Conservation (phyloP, 2,113 vertebrate species). For the Trichechus manatus region DNA sequence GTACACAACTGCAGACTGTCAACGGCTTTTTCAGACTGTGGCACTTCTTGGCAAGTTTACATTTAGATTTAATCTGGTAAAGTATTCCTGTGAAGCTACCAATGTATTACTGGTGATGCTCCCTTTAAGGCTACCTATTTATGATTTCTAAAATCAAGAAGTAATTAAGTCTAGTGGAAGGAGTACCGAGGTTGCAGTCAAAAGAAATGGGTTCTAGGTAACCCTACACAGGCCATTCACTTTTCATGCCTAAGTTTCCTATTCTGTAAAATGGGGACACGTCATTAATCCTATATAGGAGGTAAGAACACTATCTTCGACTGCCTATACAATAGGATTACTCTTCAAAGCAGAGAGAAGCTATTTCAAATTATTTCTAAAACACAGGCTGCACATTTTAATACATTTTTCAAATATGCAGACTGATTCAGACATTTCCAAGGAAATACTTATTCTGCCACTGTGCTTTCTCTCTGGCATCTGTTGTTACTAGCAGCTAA, state of each 20-base stretch:
- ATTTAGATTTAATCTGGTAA: conserved; percentile 34
- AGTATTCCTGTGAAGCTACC: neutral
- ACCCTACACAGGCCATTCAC: neutral
- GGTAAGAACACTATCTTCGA: neutral
- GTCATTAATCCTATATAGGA: neutral
- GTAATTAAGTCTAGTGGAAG: conserved; percentile 16
- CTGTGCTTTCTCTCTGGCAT: conserved; percentile 76
- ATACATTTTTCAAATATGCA: conserved; percentile 77
- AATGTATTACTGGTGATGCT: neutral
- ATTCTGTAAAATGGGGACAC: conserved; percentile 38
- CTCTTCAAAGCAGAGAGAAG: conserved; percentile 68
- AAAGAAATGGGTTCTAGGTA: conserved; percentile 3
- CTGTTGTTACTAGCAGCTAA: conserved; percentile 74
- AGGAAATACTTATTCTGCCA: conserved; percentile 73
- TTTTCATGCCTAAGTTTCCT: neutral
- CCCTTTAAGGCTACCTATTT: neutral
- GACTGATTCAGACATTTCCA: conserved; percentile 79
- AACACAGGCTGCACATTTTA: conserved; percentile 73
- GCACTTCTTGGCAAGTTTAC: conserved; percentile 1
- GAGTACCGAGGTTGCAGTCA: neutral
- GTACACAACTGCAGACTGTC: neutral
- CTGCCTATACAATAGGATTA: neutral
- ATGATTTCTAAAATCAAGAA: conserved; percentile 15
- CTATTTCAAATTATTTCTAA: conserved; percentile 68
- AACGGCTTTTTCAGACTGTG: neutral